Evolutionary conservation across 2,113 vertebrate species (phyloP), one percentile per base, ranked within the genome.

Genomic region (Caracal caracal): DNA sequence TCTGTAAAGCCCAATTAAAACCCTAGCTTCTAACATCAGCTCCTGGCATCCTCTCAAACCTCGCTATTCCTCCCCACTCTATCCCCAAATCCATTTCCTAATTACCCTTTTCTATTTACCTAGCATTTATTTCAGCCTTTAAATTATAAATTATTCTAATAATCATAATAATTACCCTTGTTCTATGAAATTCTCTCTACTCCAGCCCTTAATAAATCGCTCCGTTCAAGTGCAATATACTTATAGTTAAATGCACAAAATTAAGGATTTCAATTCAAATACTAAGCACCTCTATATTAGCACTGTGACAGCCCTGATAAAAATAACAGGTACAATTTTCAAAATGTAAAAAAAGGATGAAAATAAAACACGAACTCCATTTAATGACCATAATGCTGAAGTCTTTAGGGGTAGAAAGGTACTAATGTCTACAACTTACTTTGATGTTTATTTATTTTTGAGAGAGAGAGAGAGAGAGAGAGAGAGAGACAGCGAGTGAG

Each of bases 221-320:
- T 93, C 71, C 49, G 93, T 97, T 95, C 53, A 91, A 93, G 7
- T 84, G 51, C 33, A 95, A 71, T 65, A 75, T 24, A 85, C 49
- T 95, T 87, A 88, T 9, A 90, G 7, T 88, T 51, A 96, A 95
- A 91, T 19, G 43, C n/a, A 92, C 51, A 97, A 97, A 95, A 95
- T 28, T 78, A 84, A 92, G 24, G 4, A 96, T 85, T 96, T 90
- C 91, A 81, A 81, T 76, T 93, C 65, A 88, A 96, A 40, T 91
- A 93, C 53, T 92, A 87, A 96, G 43, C 30, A 89, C 17, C 47
- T 89, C 65, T 93, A 40, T 61, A 93, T 15, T 30, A 89, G 59
- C 20, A 87, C 75, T 88, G 19, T 63, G 82, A 96, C 6, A 85
- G 37, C 56, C 19, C 61, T 92, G 20, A 93, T 71, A 92, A 93